phyloP scores from a whole-genome alignment of 1,140 invertebrate species.

The Macrocentrus cingulum region DNA sequence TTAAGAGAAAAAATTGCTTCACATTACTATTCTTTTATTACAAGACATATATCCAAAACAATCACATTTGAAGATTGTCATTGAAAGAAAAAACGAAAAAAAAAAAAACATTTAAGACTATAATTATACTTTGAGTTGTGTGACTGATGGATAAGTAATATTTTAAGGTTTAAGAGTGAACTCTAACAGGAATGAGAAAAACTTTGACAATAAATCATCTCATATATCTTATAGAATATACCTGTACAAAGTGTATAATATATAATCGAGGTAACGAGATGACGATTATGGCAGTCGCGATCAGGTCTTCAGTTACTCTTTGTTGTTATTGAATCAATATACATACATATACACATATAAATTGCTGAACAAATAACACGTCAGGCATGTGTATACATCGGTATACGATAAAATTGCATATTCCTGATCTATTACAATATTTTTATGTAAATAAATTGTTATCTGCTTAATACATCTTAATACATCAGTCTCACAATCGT shows the following conservation, averaged over 20 bases:
- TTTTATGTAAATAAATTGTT: slow-evolving; percentile 50
- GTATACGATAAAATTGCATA: slow-evolving; percentile 35
- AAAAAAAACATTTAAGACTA: too few relatives aligned
- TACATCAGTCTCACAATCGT: slow-evolving; percentile 59
- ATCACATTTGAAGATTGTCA: not conserved
- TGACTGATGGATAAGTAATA: slow-evolving; percentile 39
- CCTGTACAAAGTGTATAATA: slow-evolving; percentile 35
- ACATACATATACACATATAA: slow-evolving; percentile 37
- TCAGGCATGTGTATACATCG: slow-evolving; percentile 20
- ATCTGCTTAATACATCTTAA: slow-evolving; percentile 53
- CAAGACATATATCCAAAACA: not conserved
- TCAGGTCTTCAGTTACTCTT: slow-evolving; percentile 20
- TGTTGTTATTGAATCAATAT: slow-evolving; percentile 32
- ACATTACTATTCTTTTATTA: slow-evolving; percentile 1
- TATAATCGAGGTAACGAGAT: slow-evolving; percentile 51
- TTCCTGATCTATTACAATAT: slow-evolving; percentile 44
- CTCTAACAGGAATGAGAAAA: too few relatives aligned
- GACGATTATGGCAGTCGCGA: slow-evolving; percentile 53
- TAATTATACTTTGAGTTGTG: slow-evolving; percentile 32
- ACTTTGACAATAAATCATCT: slow-evolving; percentile 13
- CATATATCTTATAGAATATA: slow-evolving; percentile 30
- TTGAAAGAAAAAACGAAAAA: too few relatives aligned
- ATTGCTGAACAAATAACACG: not conserved
- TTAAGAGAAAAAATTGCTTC: not conserved
- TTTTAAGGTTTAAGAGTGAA: slow-evolving; percentile 35